phyloP scores from a whole-genome alignment of 2,888 invertebrate species.

The Tiliacea aurago region DNA sequence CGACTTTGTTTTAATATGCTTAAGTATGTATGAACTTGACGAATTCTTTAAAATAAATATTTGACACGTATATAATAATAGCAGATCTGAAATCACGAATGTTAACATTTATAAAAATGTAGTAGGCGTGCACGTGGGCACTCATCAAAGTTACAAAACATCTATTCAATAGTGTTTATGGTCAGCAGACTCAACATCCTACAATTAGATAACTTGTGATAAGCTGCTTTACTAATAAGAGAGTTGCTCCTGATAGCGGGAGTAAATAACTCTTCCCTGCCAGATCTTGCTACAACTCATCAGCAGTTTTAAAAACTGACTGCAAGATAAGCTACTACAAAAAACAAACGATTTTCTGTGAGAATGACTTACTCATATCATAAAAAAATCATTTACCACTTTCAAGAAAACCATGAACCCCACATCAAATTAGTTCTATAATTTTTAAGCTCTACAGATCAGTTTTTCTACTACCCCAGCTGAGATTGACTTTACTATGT shows the following conservation, averaged over 20 bases:
- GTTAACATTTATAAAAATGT: conserved; percentile 62
- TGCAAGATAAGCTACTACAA: not conserved
- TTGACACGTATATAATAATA: conserved; percentile 35
- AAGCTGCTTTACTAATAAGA: not conserved
- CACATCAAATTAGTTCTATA: conserved; percentile 35
- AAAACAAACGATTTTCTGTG: not conserved
- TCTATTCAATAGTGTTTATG: conserved; percentile 64
- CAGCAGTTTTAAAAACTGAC: not conserved
- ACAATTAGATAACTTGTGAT: not conserved
- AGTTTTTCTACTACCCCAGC: conserved; percentile 59
- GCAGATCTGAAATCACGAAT: conserved; percentile 56
- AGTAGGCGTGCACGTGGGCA: conserved; percentile 73
- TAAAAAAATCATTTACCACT: not conserved
- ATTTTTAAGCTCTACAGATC: conserved; percentile 27
- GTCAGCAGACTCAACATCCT: no score
- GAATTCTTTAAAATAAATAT: conserved; percentile 44
- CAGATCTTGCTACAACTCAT: not conserved
- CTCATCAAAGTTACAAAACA: conserved; percentile 70
- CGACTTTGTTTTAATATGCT: not conserved
- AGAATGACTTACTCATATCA: not conserved
- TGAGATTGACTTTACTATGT: conserved; percentile 57
- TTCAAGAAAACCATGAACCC: conserved; percentile 24
- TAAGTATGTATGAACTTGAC: conserved; percentile 10
- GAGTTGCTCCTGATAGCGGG: not conserved
- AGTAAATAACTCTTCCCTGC: no score